Conservation (phyloP, 2,113 vertebrate species). For the Malaclemys terrapin region DNA sequence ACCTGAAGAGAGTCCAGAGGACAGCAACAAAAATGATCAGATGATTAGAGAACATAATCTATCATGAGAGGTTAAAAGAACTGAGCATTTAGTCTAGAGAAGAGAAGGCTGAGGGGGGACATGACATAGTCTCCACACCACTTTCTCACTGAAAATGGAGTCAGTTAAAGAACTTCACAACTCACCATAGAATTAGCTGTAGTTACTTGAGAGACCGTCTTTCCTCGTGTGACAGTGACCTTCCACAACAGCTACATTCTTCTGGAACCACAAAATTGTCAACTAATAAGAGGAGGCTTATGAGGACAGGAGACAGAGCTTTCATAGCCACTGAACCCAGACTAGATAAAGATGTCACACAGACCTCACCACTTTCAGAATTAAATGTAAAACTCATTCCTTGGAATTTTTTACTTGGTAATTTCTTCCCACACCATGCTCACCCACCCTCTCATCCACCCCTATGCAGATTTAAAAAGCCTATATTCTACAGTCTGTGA, state of each 20-base stretch:
- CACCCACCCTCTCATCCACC: not conserved
- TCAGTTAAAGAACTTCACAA: not conserved
- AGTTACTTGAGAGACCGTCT: not conserved
- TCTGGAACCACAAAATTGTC: not conserved
- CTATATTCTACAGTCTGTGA: not conserved
- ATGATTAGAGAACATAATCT: not conserved
- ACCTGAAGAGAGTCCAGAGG: not conserved
- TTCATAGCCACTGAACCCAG: accelerated
- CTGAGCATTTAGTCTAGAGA: not conserved
- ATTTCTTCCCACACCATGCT: not conserved
- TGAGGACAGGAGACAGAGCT: not conserved
- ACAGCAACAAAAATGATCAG: not conserved
- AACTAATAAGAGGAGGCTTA: not conserved
- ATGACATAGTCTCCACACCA: not conserved
- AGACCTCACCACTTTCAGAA: not conserved
- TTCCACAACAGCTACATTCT: not conserved
- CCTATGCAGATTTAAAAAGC: not conserved
- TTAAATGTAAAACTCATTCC: not conserved
- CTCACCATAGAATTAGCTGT: not conserved
- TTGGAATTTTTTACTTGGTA: not conserved
- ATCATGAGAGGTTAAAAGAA: not conserved
- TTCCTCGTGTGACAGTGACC: not conserved
- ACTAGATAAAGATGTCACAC: not conserved
- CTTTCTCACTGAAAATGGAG: not conserved
- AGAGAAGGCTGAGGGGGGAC: not conserved